phyloP scores from a whole-genome alignment of 23 tunicate species.

The Diplosoma virens region DNA sequence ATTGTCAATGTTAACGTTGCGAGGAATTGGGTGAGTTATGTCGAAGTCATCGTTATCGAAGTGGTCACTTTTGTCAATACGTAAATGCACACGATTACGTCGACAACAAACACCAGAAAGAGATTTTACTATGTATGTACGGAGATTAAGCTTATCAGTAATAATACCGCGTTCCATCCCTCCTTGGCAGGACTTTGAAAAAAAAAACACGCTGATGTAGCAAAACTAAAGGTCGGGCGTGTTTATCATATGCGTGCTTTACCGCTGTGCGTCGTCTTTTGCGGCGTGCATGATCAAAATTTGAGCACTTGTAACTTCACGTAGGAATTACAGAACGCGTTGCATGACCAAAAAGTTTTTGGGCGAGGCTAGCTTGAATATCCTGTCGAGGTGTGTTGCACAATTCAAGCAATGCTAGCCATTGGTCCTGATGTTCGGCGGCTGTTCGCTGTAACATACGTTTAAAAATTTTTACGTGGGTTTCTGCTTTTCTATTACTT shows the following conservation, averaged over 20 bases:
- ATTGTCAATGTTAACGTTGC: neutral
- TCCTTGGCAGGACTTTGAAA: constrained; percentile 25
- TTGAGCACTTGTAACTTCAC: neutral
- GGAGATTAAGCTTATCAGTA: neutral
- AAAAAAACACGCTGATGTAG: constrained; percentile 7
- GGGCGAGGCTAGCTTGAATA: neutral
- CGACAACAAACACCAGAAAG: neutral
- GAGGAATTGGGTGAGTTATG: neutral
- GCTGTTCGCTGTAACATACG: neutral
- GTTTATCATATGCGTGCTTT: constrained; percentile 8
- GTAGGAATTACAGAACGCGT: constrained; percentile 22
- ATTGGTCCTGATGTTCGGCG: constrained; percentile 9
- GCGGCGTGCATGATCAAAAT: neutral
- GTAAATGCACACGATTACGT: constrained; percentile 3
- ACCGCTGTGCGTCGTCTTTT: neutral
- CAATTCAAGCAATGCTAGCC: constrained; percentile 8
- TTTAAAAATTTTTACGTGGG: constrained; percentile 9
- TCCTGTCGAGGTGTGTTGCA: constrained; percentile 27
- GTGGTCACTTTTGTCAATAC: neutral
- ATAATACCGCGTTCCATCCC: constrained; percentile 16
- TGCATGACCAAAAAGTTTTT: constrained; percentile 12
- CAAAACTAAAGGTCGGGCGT: neutral
- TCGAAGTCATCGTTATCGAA: neutral
- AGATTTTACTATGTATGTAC: constrained; percentile 4
- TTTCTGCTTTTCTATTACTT: constrained; percentile 28